A percentile compares a stretch with the other conserved stretches of the same genome.
These are phyloP conservation scores for Prionchulus punctatus DNA, from an alignment of 2,888 invertebrate genomes.

Conservation along the genomic window DNA sequence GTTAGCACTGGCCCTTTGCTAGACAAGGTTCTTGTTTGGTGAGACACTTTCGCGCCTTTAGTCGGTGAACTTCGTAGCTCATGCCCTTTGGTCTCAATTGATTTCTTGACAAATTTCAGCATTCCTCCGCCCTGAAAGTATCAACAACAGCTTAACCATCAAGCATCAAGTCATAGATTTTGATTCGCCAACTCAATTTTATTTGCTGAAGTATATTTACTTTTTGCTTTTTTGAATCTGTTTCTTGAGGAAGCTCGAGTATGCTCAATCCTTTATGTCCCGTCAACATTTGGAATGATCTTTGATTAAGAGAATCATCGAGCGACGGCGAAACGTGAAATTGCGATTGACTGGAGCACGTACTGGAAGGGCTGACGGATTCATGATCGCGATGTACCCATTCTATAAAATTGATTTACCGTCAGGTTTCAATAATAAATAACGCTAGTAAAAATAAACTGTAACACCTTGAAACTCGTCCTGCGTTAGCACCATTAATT, in stretches of 20 bases:
- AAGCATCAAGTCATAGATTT: too few species aligned
- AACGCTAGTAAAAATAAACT: too few species aligned
- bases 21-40: neutral
- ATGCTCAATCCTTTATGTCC: neutral
- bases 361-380: neutral
- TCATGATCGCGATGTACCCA: neutral
- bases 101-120: neutral
- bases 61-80: too few species aligned
- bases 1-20: neutral
- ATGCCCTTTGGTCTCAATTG: too few species aligned
- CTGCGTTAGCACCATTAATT: slow-evolving; percentile 7
- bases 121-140: neutral
- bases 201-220: neutral
- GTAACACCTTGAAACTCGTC: slow-evolving; percentile 11
- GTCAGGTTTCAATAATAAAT: too few species aligned
- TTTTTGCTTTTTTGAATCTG: neutral
- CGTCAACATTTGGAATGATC: neutral
- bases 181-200: too few species aligned
- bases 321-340: neutral
- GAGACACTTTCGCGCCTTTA: too few species aligned
- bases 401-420: neutral
- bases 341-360: neutral
- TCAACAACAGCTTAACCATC: neutral
- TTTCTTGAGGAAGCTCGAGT: neutral
- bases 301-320: neutral